Evolutionary conservation across 2,888 invertebrate species (phyloP), one percentile per base, ranked within the genome.

Genomic region (Volucella bombylans): DNA sequence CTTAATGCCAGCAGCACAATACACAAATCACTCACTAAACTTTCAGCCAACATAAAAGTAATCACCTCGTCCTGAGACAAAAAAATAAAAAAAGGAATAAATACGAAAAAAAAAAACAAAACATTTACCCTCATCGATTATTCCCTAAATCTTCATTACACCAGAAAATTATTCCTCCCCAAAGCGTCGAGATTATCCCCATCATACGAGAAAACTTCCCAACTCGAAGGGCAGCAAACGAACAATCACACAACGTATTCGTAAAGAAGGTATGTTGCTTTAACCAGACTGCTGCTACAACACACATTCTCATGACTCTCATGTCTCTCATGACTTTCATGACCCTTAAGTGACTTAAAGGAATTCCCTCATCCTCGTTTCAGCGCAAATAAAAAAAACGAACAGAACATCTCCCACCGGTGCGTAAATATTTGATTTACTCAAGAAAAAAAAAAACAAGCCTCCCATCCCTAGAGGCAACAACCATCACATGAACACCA

Each of bases 71-170:
- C 41, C 15, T 8, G 43, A 18, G 8, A 43, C 12, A 64, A 8
- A 41, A 15, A 12, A 62, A 49, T 47, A 31, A 31, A 6, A 31
- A 31, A 31, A 31, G 6, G 31, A 31, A 31, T 31, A 31, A 31
- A 6, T 31, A 31, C 4, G 31, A 4, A 31, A n/a, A 11, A 45
- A 45, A 11, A 45, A 45, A 45, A n/a, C 3, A 10, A 23, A 47
- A 43, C 41, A 45, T 78, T 68, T 50, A 39, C 71, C 68, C 65
- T 14, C 38, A 61, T 50, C 71, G 71, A 76, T 62, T 69, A 85
- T 71, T 85, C 83, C 80, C 83, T 18, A 64, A 68, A 81, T 76
- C 72, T 85, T 81, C 76, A 81, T 76, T 85, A 85, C 76, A 68
- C 65, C 67, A 55, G 55, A 55, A 76, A 85, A 81, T 81, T 77